phyloP scores from a whole-genome alignment of 2,797 vertebrate genomes.

The Tiaroga cobitis region DNA sequence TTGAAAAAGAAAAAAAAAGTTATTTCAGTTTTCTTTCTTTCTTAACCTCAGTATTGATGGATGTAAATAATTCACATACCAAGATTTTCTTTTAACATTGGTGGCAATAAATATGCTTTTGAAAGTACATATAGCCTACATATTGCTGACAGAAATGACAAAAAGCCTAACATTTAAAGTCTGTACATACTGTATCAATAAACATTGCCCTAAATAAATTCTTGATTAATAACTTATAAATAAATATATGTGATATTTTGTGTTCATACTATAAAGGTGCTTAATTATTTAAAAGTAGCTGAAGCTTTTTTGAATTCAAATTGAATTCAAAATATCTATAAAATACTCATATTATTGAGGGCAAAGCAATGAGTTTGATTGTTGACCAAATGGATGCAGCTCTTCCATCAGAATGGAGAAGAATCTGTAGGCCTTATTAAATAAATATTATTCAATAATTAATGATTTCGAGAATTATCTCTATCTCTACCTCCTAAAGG shows the following conservation, averaged over 20 bases:
- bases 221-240: constrained; percentile 22
- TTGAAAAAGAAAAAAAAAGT: not conserved
- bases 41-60: not conserved
- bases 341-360: not conserved
- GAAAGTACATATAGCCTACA: not conserved
- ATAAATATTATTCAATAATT: constrained; percentile 38
- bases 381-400: constrained; percentile 35
- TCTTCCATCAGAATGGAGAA: constrained; percentile 47
- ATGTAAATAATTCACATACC: not conserved
- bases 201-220: constrained; percentile 24
- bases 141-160: constrained; percentile 29
- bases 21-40: not conserved
- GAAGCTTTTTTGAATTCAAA: constrained; percentile 29
- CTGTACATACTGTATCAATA: constrained; percentile 16
- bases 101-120: not conserved
- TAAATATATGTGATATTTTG: constrained; percentile 30
- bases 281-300: constrained; percentile 7
- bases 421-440: constrained; percentile 47
- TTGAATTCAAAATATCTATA: constrained; percentile 20
- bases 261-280: constrained; percentile 33
- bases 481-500: not conserved
- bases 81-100: not conserved
- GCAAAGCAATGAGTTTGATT: constrained; percentile 29
- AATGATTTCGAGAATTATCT: constrained; percentile 22
- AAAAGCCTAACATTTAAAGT: constrained; percentile 31